Percentiles rank a stretch among this genome's conserved stretches.
Evolutionary conservation across 2,113 vertebrate species (phyloP).

Genomic region (Seriola dumerili): DNA sequence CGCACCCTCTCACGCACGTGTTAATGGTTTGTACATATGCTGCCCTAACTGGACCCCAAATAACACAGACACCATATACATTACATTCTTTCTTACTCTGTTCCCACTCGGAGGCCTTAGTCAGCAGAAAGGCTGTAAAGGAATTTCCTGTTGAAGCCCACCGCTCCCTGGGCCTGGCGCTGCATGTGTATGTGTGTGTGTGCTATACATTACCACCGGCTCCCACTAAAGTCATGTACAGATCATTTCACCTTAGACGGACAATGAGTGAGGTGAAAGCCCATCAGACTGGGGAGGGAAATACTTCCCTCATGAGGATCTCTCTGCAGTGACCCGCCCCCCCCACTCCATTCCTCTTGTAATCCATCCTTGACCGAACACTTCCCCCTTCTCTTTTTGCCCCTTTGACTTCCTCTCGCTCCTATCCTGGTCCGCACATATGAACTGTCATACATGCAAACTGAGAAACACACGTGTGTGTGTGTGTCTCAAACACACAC

Average conservation of each 20-base stretch:
- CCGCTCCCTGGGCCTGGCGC: slow-evolving; percentile 57
- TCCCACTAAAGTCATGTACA: slow-evolving; percentile 61
- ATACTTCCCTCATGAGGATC: slow-evolving; percentile 58
- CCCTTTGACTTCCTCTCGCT: slow-evolving; percentile 30
- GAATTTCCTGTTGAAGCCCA: slow-evolving; percentile 83
- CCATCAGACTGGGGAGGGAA: slow-evolving; percentile 43
- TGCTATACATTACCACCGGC: slow-evolving; percentile 59
- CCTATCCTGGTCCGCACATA: not conserved
- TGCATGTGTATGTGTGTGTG: slow-evolving; percentile 32
- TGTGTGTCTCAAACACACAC: slow-evolving; percentile 5
- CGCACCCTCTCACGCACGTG: not conserved
- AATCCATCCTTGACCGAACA: slow-evolving; percentile 60
- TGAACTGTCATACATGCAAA: slow-evolving; percentile 33
- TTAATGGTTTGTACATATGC: slow-evolving; percentile 67
- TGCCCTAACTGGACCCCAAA: slow-evolving; percentile 54
- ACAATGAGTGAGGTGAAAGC: slow-evolving; percentile 24
- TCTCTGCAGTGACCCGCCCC: not conserved
- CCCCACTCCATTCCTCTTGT: slow-evolving; percentile 6
- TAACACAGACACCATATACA: slow-evolving; percentile 63
- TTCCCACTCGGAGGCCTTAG: slow-evolving; percentile 74
- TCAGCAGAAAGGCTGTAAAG: slow-evolving; percentile 82
- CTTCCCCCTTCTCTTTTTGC: slow-evolving; percentile 54
- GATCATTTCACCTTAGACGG: slow-evolving; percentile 54
- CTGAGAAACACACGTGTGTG: not conserved
- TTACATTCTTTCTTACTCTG: slow-evolving; percentile 72